A percentile compares a stretch with the other conserved stretches of the same genome.
These are phyloP conservation scores for Fregetta grallaria DNA, from an alignment of 2,113 vertebrate genomes.

Conservation along the genomic window DNA sequence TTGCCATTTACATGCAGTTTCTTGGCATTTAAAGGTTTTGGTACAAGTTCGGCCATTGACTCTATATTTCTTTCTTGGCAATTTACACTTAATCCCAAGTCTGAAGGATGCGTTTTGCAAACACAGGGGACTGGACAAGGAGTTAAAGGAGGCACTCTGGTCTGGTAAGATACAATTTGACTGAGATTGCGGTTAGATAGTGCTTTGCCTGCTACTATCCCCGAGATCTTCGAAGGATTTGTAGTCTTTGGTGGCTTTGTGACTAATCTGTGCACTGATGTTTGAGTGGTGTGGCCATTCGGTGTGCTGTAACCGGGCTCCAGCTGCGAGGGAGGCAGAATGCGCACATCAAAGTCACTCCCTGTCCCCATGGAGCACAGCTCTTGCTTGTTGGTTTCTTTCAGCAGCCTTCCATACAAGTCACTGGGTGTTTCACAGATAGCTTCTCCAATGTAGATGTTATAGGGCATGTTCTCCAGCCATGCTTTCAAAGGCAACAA, in stretches of 20 bases:
- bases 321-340: slow-evolving; percentile 85
- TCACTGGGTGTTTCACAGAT: slow-evolving; percentile 97
- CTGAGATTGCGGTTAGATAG: slow-evolving; percentile 84
- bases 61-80: slow-evolving; percentile 94
- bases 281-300: slow-evolving; percentile 81
- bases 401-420: slow-evolving; percentile 92
- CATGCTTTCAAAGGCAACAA: slow-evolving; percentile 94
- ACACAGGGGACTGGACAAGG: slow-evolving; percentile 89
- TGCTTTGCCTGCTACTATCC: slow-evolving; percentile 91
- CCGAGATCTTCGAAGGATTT: slow-evolving; percentile 93
- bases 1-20: slow-evolving; percentile 96
- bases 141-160: slow-evolving; percentile 86
- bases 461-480: slow-evolving; percentile 99
- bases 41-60: slow-evolving; percentile 84
- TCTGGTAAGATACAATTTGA: slow-evolving; percentile 93
- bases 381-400: slow-evolving; percentile 97
- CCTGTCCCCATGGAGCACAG: slow-evolving; percentile 94
- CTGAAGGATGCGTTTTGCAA: slow-evolving; percentile 95
- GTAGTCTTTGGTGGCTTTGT: slow-evolving; percentile 92
- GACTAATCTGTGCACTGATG: slow-evolving; percentile 80
- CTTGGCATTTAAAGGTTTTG: slow-evolving; percentile 92
- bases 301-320: slow-evolving; percentile 84
- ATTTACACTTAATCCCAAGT: slow-evolving; percentile 94
- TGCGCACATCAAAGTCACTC: slow-evolving; percentile 90
- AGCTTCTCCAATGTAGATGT: slow-evolving; percentile 97